Conservation (phyloP, 2,113 vertebrate species). For the Toxotes jaculatrix region DNA sequence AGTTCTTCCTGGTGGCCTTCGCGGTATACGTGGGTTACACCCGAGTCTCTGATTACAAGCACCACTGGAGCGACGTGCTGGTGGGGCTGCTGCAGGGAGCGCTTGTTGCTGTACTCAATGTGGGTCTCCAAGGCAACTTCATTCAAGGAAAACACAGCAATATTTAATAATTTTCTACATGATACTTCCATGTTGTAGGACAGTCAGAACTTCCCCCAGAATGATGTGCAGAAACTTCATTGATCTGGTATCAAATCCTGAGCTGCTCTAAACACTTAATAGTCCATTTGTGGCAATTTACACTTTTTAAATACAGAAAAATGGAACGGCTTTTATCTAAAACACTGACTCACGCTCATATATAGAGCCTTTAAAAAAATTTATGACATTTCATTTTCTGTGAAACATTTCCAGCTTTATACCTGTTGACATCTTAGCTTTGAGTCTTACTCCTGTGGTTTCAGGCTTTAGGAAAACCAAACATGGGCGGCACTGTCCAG, state of each 20-base stretch:
- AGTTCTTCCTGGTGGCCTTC: constrained; percentile 94
- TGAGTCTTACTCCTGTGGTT: constrained; percentile 29
- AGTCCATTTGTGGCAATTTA: neutral
- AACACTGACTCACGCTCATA: neutral
- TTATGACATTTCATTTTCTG: neutral
- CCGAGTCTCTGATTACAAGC: constrained; percentile 94
- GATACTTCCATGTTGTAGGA: neutral
- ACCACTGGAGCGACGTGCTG: constrained; percentile 97
- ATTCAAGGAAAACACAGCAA: constrained; percentile 24
- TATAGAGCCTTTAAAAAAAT: neutral
- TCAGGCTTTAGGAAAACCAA: constrained; percentile 44
- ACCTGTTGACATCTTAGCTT: constrained; percentile 42
- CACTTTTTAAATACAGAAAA: neutral
- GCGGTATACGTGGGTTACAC: constrained; percentile 96
- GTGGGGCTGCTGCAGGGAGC: constrained; percentile 94
- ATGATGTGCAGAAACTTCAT: neutral
- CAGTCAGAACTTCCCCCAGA: neutral
- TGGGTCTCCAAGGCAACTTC: constrained; percentile 78
- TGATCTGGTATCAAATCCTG: neutral
- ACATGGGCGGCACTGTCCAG: constrained; percentile 29
- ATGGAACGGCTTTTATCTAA: neutral
- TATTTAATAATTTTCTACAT: neutral
- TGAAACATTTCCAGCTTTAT: constrained; percentile 21
- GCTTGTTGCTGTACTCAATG: constrained; percentile 89
- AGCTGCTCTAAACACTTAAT: neutral